phyloP scores from a whole-genome alignment of 2,113 vertebrate species.

The Bambusicola thoracicus region DNA sequence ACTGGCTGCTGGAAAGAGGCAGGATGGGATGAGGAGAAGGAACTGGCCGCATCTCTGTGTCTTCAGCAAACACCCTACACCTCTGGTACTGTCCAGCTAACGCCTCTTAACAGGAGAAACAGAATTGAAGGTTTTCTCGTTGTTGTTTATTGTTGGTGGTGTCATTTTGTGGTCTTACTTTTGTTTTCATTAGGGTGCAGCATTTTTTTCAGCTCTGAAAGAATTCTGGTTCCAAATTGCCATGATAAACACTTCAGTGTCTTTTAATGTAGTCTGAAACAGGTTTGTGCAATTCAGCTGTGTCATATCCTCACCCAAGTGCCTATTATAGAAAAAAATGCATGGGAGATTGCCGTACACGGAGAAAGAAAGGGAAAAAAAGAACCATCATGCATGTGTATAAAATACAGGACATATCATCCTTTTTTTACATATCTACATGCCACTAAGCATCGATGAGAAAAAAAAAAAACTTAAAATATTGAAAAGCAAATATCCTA shows the following conservation, averaged over 20 bases:
- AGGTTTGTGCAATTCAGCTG: not conserved
- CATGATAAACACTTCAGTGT: not conserved
- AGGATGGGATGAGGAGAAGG: not conserved
- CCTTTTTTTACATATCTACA: not conserved
- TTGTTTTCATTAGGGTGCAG: not conserved
- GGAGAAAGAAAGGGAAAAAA: not conserved
- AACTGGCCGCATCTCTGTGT: not conserved
- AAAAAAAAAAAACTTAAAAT: not conserved
- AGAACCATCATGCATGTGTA: not conserved
- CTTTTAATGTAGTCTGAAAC: not conserved
- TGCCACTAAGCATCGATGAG: not conserved
- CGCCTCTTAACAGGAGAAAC: not conserved
- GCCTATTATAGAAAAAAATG: not conserved
- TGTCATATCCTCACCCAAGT: not conserved
- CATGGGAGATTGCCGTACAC: not conserved
- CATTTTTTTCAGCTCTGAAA: not conserved
- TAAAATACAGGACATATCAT: not conserved
- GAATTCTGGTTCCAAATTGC: not conserved
- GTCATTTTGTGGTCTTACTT: not conserved
- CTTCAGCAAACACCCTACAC: not conserved
- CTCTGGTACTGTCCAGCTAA: not conserved
- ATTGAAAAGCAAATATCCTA: slow-evolving; percentile 10
- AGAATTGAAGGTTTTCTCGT: not conserved
- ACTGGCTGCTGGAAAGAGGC: not conserved
- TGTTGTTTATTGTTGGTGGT: not conserved